Conservation (phyloP, 2,797 vertebrate species). For the Sebastes itinus region DNA sequence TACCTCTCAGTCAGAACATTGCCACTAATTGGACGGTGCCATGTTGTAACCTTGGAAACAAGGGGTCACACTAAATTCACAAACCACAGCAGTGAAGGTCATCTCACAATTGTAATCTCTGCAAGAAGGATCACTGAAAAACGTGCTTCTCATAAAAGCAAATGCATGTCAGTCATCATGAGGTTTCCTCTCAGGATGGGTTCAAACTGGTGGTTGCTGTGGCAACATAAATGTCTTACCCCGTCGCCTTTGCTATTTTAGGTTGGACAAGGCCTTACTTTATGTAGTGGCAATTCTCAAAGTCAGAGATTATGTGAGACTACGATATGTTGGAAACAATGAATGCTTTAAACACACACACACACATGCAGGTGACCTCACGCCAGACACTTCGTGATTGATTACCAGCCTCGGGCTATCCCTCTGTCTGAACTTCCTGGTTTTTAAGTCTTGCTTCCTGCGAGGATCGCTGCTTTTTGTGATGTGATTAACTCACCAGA, state of each 20-base stretch:
- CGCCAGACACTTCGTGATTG: constrained; percentile 68
- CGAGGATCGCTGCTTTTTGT: constrained; percentile 59
- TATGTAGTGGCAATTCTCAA: not conserved
- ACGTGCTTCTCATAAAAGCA: constrained; percentile 27
- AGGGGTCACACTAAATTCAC: constrained; percentile 7
- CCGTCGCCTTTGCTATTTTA: not conserved
- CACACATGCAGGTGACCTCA: constrained; percentile 53
- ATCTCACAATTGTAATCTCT: constrained; percentile 4
- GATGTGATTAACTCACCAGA: constrained; percentile 67
- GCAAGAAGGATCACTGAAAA: constrained; percentile 36
- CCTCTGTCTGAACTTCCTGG: constrained; percentile 72
- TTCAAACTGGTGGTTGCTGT: constrained; percentile 2
- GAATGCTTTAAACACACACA: constrained; percentile 13
- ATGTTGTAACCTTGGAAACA: constrained; percentile 39
- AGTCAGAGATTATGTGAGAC: not conserved
- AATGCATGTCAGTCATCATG: constrained; percentile 23
- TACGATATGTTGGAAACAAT: constrained; percentile 33
- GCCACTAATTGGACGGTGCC: constrained; percentile 53
- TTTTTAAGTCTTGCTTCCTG: constrained; percentile 70
- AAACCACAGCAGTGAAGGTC: constrained; percentile 16
- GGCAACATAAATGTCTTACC: constrained; percentile 16
- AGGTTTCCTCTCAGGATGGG: constrained; percentile 10
- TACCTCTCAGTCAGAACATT: constrained; percentile 38
- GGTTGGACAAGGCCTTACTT: not conserved
- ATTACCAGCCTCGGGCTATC: constrained; percentile 70